Conservation (phyloP, 2,113 vertebrate species). For the Rattus rattus region DNA sequence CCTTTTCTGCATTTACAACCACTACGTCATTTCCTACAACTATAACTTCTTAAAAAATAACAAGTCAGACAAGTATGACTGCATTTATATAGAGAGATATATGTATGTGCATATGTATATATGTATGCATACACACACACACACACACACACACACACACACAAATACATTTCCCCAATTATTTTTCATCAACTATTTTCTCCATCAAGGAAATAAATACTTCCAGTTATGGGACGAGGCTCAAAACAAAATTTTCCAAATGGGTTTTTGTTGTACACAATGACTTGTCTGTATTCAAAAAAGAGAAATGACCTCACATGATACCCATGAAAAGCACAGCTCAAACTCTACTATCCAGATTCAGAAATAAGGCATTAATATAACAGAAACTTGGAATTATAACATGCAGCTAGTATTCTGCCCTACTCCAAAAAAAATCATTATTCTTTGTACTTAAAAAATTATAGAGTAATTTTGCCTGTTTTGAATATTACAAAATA, state of each 20-base stretch:
- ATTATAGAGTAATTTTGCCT: neutral
- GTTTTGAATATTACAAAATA: constrained; percentile 27
- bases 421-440: neutral
- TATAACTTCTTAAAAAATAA: constrained; percentile 67
- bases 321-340: neutral
- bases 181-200: constrained; percentile 72
- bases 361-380: neutral
- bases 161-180: neutral
- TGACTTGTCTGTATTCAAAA: constrained; percentile 28
- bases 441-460: constrained; percentile 13
- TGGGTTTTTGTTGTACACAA: neutral
- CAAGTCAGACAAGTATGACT: constrained; percentile 49
- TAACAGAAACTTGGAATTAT: neutral
- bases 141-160: too few relatives aligned
- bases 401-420: neutral
- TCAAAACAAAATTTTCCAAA: constrained; percentile 81
- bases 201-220: constrained; percentile 49
- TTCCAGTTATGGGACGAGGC: constrained; percentile 59
- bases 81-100: neutral
- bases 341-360: neutral
- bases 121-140: too few relatives aligned
- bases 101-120: neutral
- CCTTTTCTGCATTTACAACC: constrained; percentile 80
- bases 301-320: neutral
- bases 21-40: constrained; percentile 75